These are phyloP conservation scores for Pteronura brasiliensis DNA, from an alignment of 2,113 vertebrate genomes.

Conservation along the genomic window DNA sequence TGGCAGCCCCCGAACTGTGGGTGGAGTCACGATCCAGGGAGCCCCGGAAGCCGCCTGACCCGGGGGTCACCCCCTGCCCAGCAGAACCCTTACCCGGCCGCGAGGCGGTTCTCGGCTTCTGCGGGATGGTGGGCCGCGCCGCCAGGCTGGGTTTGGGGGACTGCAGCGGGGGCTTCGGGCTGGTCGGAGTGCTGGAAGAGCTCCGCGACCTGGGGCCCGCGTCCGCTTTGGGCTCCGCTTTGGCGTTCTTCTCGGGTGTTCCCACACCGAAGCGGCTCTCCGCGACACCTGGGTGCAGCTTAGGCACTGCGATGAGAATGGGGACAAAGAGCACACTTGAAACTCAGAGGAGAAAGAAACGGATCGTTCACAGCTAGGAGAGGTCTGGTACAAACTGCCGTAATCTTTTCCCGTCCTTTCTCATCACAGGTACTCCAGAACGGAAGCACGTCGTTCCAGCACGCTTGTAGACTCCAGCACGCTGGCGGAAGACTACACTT, in stretches of 20 bases:
- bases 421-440: not conserved
- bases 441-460: not conserved
- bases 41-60: too few relatives aligned
- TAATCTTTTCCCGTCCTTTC: too few relatives aligned
- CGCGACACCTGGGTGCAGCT: constrained; percentile 80
- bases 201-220: constrained; percentile 81
- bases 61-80: not conserved
- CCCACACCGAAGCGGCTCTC: constrained; percentile 82
- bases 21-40: fast-evolving
- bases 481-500: not conserved
- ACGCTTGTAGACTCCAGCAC: not conserved
- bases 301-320: constrained; percentile 78
- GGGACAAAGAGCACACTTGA: not conserved
- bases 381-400: not conserved
- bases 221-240: constrained; percentile 87
- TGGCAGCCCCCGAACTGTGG: not conserved
- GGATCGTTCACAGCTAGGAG: not conserved
- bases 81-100: constrained; percentile 85
- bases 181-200: constrained; percentile 81
- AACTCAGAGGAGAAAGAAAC: not conserved
- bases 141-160: constrained; percentile 87
- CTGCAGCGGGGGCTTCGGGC: constrained; percentile 90
- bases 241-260: constrained; percentile 85
- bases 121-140: constrained; percentile 89
- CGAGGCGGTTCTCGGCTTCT: constrained; percentile 90